Conservation (phyloP, 2,113 vertebrate genomes). For the Zosterops lateralis region DNA sequence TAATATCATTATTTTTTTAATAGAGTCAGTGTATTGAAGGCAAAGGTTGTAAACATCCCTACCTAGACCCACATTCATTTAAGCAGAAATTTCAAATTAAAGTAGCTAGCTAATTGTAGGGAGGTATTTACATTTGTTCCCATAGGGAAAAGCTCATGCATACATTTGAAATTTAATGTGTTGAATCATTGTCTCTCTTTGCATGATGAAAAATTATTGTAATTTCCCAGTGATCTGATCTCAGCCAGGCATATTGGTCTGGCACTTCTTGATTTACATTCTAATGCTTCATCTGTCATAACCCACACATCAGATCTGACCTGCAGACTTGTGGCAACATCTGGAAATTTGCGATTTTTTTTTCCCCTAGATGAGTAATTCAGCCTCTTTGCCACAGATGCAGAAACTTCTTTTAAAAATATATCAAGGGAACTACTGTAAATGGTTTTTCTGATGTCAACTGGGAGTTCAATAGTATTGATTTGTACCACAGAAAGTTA, state of each 20-base stretch:
- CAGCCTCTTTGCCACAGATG: background rate
- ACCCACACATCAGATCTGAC: background rate
- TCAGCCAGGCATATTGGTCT: background rate
- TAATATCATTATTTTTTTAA: background rate
- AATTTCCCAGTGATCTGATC: background rate
- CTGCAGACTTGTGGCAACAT: background rate
- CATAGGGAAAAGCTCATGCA: background rate
- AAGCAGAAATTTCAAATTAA: background rate
- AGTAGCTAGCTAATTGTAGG: background rate
- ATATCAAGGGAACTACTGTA: background rate
- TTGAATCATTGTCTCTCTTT: background rate
- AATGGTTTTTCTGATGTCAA: slow-evolving; percentile 6
- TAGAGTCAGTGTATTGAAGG: background rate
- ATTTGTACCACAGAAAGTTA: slow-evolving; percentile 39
- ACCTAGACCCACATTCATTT: background rate
- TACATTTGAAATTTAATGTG: background rate
- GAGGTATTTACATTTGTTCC: background rate
- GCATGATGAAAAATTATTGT: background rate
- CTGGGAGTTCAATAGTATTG: slow-evolving; percentile 23
- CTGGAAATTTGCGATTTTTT: background rate
- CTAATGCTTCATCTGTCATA: background rate
- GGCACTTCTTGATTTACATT: slow-evolving; percentile 21
- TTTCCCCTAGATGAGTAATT: background rate
- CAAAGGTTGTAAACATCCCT: background rate
- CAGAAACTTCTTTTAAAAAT: slow-evolving; percentile 11